phyloP scores from a whole-genome alignment of 2,888 invertebrate species.

The Cephus nigrinus region DNA sequence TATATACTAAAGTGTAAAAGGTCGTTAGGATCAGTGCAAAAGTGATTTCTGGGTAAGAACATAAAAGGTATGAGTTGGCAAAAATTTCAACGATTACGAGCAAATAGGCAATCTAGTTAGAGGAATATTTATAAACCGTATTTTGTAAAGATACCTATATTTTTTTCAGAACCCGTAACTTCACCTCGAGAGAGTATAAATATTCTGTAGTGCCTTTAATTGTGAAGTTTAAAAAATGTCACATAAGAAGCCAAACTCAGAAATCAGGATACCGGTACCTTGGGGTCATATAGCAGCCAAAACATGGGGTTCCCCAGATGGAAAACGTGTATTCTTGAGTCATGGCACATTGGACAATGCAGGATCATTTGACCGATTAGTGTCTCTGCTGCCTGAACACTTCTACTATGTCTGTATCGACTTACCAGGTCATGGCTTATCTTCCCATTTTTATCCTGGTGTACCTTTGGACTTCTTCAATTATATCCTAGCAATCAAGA shows the following conservation, averaged over 20 bases:
- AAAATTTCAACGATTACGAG: no score
- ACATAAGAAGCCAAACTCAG: no score
- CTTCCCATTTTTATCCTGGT: constrained; percentile 63
- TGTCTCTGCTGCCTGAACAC: constrained; percentile 56
- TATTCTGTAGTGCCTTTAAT: no score
- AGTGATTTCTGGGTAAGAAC: background rate
- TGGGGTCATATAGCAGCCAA: constrained; percentile 72
- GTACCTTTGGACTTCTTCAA: constrained; percentile 56
- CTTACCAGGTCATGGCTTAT: constrained; percentile 67
- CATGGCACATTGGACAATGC: constrained; percentile 67
- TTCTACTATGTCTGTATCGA: constrained; percentile 64
- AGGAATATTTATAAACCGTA: no score
- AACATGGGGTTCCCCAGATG: constrained; percentile 53
- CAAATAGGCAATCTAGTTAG: no score
- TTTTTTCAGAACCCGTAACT: no score
- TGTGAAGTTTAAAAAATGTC: constrained; percentile 10
- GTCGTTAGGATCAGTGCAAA: background rate
- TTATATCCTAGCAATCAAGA: constrained; percentile 50
- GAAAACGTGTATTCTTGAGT: constrained; percentile 45
- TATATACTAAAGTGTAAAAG: no score
- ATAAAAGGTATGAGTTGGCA: background rate
- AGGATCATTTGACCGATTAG: constrained; percentile 64
- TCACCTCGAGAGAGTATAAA: no score
- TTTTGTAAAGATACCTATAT: no score
- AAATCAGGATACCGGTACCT: constrained; percentile 63